Evolutionary conservation across 2,797 vertebrate genomes (phyloP).

Genomic region (Sebastes melanostomus): DNA sequence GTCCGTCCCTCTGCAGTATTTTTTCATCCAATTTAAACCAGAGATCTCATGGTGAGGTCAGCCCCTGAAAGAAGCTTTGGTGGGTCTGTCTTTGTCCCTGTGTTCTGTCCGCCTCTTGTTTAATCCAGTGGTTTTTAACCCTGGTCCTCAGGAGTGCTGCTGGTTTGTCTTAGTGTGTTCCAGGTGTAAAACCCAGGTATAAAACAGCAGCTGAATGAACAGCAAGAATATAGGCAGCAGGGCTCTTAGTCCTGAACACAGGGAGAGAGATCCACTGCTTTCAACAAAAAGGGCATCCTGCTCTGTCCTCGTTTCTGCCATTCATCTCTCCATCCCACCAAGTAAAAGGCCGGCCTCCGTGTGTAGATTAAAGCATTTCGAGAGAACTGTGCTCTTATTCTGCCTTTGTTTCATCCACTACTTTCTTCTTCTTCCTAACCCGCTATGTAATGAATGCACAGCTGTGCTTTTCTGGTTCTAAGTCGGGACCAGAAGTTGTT

Average conservation of each 20-base stretch:
- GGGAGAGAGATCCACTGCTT: neutral
- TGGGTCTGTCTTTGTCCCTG: neutral
- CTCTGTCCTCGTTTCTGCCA: neutral
- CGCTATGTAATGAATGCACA: neutral
- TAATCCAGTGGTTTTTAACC: constrained; percentile 19
- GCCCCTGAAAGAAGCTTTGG: neutral
- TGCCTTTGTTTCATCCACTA: neutral
- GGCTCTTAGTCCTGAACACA: neutral
- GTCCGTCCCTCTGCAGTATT: neutral
- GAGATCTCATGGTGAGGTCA: neutral
- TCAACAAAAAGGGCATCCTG: neutral
- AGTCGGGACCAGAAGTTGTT: neutral
- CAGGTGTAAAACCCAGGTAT: neutral
- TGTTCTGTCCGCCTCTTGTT: neutral
- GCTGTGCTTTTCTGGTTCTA: neutral
- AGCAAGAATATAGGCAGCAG: neutral
- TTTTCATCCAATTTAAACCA: neutral
- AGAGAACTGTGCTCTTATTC: neutral
- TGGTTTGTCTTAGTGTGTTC: neutral
- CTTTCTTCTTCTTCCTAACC: neutral
- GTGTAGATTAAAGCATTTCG: neutral
- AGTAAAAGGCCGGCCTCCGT: neutral
- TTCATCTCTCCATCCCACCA: neutral
- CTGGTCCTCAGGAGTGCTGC: neutral
- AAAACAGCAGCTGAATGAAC: constrained; percentile 6